Evolutionary conservation across 2,888 invertebrate species (phyloP), one percentile per base, ranked within the genome.

Genomic region (Cylindroiulus punctatus): DNA sequence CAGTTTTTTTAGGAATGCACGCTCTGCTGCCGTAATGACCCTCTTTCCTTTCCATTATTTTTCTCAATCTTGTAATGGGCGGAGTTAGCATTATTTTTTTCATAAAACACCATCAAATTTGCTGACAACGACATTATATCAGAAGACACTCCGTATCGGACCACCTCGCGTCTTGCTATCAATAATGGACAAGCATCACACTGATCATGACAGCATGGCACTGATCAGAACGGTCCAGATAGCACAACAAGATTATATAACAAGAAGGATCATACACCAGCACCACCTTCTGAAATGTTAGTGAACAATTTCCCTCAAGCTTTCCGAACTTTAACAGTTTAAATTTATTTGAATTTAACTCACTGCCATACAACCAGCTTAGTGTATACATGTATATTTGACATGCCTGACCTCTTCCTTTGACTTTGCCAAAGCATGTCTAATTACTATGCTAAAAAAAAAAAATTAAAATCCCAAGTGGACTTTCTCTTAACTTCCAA

Each of bases 1-100:
- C 57, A 57, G n/a, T 57, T 57, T n/a, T 57, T 57, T n/a, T 57
- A 57, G n/a, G n/a, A 22, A 65, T 65, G 22, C 57, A 65, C 57
- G 57, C 57, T 65, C 57, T 65, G 57, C 22, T 65, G 57, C 57
- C 22, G n/a, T 65, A 65, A 65, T 65, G 22, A 65, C 22, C 57
- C 22, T 4, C 22, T 65, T 65, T 65, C 57, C 57, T 8, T 22
- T 65, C 26, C 57, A 65, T 22, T 65, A 65, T 65, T 65, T 65
- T 65, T 65, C 22, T 4, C 57, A n/a, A 65, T 65, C 22, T 65
- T 65, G 22, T 65, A 65, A 65, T 65, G 57, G 22, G 57, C n/a
- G 57, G 57, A 65, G 57, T 65, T 22, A 65, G 22, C 8, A 44
- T 17, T 65, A 65, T 22, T 52, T 52, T 65, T 65, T 65, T 22